Percentiles rank a stretch among this genome's conserved stretches.
phyloP scores from a whole-genome alignment of 2,888 invertebrate genomes.

The Nycteola revayana region DNA sequence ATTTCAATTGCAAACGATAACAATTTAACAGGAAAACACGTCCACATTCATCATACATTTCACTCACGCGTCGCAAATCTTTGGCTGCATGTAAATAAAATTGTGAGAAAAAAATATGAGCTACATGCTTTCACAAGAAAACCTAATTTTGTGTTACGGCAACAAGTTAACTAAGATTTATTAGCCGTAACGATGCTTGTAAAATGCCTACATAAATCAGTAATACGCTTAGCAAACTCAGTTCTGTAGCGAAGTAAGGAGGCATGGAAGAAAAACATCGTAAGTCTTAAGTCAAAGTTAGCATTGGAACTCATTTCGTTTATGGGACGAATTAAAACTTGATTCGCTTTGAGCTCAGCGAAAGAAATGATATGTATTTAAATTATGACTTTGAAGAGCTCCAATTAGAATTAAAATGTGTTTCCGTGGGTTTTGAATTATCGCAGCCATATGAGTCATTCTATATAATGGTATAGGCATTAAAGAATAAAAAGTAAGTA shows the following conservation, averaged over 20 bases:
- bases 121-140: slow-evolving; percentile 41
- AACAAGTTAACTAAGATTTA: slow-evolving; percentile 73
- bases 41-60: too few relatives aligned
- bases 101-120: slow-evolving; percentile 21
- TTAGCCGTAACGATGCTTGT: slow-evolving; percentile 64
- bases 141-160: slow-evolving; percentile 53
- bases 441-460: too few relatives aligned
- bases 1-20: too few relatives aligned
- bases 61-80: slow-evolving; percentile 14
- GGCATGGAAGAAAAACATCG: slow-evolving; percentile 23
- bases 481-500: too few relatives aligned
- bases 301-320: neutral
- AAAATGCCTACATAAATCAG: slow-evolving; percentile 67
- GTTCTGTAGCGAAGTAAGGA: slow-evolving; percentile 40
- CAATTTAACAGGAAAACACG: too few relatives aligned
- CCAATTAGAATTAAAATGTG: too few relatives aligned
- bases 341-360: too few relatives aligned
- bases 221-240: slow-evolving; percentile 47
- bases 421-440: too few relatives aligned
- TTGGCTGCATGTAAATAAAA: slow-evolving; percentile 26
- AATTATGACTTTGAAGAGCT: too few relatives aligned
- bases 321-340: too few relatives aligned
- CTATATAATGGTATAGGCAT: too few relatives aligned
- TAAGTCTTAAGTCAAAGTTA: neutral
- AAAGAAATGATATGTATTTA: too few relatives aligned